Evolutionary conservation across 2,888 invertebrate genomes (phyloP).

Genomic region (Podotricha telesiphe): DNA sequence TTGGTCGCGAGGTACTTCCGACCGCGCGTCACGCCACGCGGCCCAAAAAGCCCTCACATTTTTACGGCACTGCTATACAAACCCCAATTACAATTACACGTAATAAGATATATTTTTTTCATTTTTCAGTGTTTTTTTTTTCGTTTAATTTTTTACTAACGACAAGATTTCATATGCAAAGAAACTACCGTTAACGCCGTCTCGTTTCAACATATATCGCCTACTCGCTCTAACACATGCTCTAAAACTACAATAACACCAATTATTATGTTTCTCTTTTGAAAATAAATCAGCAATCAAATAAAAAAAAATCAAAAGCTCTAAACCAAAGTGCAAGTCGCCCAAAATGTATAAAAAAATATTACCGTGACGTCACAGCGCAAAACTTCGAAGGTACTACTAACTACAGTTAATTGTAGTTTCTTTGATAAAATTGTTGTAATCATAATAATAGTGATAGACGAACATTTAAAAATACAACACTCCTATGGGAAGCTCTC

Average conservation of each 20-base stretch:
- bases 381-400: background rate
- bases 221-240: conserved; percentile 40
- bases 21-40: conserved; percentile 43
- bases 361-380: background rate
- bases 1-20: conserved; percentile 57
- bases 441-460: conserved; percentile 23
- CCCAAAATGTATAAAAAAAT: background rate
- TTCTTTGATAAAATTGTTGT: conserved; percentile 49
- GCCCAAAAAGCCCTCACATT: conserved; percentile 56
- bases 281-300: background rate
- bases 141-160: conserved; percentile 46
- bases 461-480: conserved; percentile 46
- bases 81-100: conserved; percentile 66
- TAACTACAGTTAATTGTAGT: conserved; percentile 53
- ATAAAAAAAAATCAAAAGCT: background rate
- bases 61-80: conserved; percentile 67
- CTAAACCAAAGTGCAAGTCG: background rate
- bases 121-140: conserved; percentile 50
- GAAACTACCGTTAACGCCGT: conserved; percentile 57
- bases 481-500: conserved; percentile 54
- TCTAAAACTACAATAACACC: conserved; percentile 34
- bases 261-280: conserved; percentile 4
- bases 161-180: conserved; percentile 52
- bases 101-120: conserved; percentile 61
- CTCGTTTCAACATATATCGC: background rate